phyloP scores from a whole-genome alignment of 2,113 vertebrate genomes.

The Poecile atricapillus region DNA sequence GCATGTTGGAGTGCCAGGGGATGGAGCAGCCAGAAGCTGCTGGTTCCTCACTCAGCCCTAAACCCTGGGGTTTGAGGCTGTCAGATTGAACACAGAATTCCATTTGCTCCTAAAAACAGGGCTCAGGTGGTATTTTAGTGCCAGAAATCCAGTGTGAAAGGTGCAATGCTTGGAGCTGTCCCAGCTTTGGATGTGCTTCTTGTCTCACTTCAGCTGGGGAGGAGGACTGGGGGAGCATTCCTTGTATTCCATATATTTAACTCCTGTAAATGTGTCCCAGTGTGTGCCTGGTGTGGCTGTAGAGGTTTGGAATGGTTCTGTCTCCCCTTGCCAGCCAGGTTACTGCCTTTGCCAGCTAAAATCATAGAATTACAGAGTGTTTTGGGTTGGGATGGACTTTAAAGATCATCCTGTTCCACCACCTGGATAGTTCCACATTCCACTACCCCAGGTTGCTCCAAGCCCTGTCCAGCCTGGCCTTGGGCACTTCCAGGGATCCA shows the following conservation, averaged over 20 bases:
- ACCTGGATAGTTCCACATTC: not conserved
- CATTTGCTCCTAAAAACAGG: not conserved
- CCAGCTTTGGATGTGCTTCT: not conserved
- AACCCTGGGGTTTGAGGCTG: not conserved
- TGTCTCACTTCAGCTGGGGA: not conserved
- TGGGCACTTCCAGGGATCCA: not conserved
- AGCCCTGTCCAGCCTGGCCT: accelerated
- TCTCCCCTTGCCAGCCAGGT: not conserved
- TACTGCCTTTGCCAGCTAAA: not conserved
- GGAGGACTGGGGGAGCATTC: not conserved
- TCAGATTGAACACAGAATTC: not conserved
- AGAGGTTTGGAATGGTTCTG: not conserved
- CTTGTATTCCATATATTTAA: not conserved
- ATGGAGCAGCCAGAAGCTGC: not conserved
- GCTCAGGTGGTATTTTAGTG: not conserved
- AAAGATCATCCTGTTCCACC: not conserved
- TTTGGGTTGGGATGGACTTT: not conserved
- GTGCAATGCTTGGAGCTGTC: not conserved
- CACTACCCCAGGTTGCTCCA: accelerated
- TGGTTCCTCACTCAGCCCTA: accelerated
- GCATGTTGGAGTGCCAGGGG: not conserved
- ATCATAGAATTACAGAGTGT: not conserved
- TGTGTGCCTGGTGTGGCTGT: not conserved
- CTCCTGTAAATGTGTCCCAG: accelerated
- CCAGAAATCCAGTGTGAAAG: not conserved